Percentiles rank a stretch among this genome's conserved stretches.
Conservation (phyloP, 2,888 invertebrate genomes). For the Mantis religiosa region DNA sequence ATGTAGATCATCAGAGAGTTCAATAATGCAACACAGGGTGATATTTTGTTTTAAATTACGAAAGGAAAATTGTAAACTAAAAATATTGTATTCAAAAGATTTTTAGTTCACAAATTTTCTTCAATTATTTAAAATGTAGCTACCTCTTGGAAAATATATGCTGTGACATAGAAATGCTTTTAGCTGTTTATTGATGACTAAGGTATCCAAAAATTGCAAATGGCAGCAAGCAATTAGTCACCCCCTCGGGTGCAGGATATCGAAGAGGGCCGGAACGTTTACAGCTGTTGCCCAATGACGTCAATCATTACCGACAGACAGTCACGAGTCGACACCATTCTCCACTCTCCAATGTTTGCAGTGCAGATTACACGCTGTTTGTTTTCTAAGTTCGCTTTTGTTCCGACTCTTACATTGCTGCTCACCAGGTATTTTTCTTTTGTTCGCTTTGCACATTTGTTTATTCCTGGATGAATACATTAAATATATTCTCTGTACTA, state of each 20-base stretch:
- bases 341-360: neutral
- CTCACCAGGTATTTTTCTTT: neutral
- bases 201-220: neutral
- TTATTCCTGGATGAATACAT: neutral
- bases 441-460: neutral
- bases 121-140: neutral
- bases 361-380: neutral
- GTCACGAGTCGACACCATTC: neutral
- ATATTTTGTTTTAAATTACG: too few species aligned
- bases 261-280: neutral
- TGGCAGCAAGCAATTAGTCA: neutral
- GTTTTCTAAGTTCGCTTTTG: neutral
- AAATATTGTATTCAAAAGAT: too few species aligned
- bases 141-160: neutral
- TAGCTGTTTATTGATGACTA: neutral
- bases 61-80: too few species aligned
- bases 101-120: too few species aligned
- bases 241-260: too few species aligned
- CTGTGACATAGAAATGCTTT: neutral
- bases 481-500: neutral
- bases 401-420: neutral
- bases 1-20: too few species aligned
- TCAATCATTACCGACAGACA: neutral
- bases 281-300: neutral
- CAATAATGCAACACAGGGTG: too few species aligned